Percentiles rank a stretch among this genome's conserved stretches.
Evolutionary conservation across 2,888 invertebrate species (phyloP).

Genomic region (Chalcosyrphus nemorum): DNA sequence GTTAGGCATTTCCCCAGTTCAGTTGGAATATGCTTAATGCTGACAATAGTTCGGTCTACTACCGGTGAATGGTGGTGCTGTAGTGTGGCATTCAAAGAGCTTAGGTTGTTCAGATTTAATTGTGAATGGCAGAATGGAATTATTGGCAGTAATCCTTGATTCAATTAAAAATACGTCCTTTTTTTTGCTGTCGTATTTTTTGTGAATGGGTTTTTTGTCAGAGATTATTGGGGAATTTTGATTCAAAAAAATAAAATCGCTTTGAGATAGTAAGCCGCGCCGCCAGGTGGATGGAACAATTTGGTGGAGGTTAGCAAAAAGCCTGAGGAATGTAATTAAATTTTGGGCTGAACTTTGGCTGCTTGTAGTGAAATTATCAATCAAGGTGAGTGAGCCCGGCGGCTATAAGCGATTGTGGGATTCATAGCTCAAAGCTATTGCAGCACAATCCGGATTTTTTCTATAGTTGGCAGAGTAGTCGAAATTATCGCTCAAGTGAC

Average conservation of each 20-base stretch:
- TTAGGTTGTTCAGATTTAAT: conserved; percentile 55
- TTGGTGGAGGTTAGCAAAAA: neutral
- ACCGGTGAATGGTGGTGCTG: conserved; percentile 4
- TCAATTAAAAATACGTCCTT: conserved; percentile 31
- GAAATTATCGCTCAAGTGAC: too few species aligned
- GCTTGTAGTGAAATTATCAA: neutral
- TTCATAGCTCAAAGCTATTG: too few species aligned
- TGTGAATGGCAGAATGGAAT: conserved; percentile 46
- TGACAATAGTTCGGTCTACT: conserved; percentile 13
- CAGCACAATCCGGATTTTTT: too few species aligned
- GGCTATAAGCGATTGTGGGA: too few species aligned
- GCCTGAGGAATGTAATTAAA: neutral
- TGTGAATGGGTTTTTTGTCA: neutral
- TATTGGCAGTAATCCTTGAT: conserved; percentile 57
- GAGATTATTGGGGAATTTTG: conserved; percentile 23
- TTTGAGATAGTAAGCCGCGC: neutral
- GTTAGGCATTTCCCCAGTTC: conserved; percentile 3
- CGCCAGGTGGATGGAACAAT: neutral
- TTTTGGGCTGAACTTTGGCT: too few species aligned
- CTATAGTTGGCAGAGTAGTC: too few species aligned
- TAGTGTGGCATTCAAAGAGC: conserved; percentile 11
- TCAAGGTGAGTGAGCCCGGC: neutral
- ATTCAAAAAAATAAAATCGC: neutral
- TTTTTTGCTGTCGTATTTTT: neutral
- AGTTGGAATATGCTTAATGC: conserved; percentile 46